These are phyloP conservation scores for Temnothorax ravouxi DNA, from an alignment of 2,888 invertebrate genomes.

Conservation along the genomic window DNA sequence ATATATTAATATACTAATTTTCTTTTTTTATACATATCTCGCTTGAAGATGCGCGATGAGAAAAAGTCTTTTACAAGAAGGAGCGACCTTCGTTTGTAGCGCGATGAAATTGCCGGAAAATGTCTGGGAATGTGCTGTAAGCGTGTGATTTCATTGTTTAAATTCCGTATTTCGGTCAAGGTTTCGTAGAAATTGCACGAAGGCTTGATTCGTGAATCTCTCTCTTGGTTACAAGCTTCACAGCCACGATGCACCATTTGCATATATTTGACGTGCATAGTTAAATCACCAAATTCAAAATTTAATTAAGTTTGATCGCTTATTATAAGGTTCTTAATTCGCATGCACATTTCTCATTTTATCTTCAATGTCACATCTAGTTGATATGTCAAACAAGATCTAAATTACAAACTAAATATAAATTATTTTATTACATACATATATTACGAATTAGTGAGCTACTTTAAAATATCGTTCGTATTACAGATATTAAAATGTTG, in stretches of 20 bases:
- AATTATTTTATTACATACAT: constrained; percentile 6
- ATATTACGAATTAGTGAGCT: not conserved
- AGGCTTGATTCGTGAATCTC: not conserved
- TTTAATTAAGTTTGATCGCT: not conserved
- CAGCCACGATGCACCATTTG: not conserved
- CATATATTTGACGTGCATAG: constrained; percentile 1
- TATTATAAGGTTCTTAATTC: not conserved
- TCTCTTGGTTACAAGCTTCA: not conserved
- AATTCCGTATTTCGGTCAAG: constrained; percentile 28
- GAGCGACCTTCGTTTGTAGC: not conserved
- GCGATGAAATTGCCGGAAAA: not conserved
- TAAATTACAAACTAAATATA: not conserved
- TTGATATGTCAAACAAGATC: not conserved
- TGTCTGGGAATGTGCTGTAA: not conserved
- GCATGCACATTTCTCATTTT: not conserved
- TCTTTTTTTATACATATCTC: not conserved
- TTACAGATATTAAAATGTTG: not conserved
- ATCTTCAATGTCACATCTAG: not conserved
- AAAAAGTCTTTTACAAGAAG: not conserved
- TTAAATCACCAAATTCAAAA: not conserved
- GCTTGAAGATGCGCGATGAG: not conserved
- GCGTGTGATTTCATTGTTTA: constrained; percentile 10
- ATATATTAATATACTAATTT: not conserved
- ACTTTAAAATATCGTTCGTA: not conserved
- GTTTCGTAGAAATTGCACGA: not conserved